Conservation (phyloP, 2,113 vertebrate species). For the Trematomus loennbergii region DNA sequence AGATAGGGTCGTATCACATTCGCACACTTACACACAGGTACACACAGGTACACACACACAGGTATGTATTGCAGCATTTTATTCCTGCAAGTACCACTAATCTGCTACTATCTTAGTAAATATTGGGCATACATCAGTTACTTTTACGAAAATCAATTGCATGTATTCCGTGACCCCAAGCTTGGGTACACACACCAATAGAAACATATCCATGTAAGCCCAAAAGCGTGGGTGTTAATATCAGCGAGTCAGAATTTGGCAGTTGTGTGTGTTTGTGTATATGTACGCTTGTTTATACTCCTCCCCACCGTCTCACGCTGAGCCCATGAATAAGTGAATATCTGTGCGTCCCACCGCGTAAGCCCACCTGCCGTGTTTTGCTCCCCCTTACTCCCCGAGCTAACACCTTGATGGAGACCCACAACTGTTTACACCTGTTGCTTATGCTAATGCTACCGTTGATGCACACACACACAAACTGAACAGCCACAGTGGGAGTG, state of each 20-base stretch:
- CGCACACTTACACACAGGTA: no score
- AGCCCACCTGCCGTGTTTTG: constrained; percentile 46
- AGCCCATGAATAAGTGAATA: constrained; percentile 48
- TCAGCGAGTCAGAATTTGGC: neutral
- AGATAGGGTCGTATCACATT: neutral
- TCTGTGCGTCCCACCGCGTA: constrained; percentile 16
- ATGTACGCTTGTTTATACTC: constrained; percentile 3
- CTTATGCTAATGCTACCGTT: constrained; percentile 58
- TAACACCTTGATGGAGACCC: constrained; percentile 54
- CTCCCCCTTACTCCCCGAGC: constrained; percentile 47
- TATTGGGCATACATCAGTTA: no score
- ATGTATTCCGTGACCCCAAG: no score
- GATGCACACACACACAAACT: constrained; percentile 27
- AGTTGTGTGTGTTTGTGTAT: constrained; percentile 1
- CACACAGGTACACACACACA: no score
- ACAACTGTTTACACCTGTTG: constrained; percentile 66
- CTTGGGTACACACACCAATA: no score
- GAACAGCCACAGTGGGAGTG: constrained; percentile 5
- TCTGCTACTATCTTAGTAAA: no score
- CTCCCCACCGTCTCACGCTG: constrained; percentile 31
- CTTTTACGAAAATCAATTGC: no score
- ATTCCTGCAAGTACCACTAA: no score
- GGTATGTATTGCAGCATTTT: no score
- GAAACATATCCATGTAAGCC: neutral
- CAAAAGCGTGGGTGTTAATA: neutral